These are phyloP conservation scores for Bradypodion ventrale DNA, from an alignment of 2,797 vertebrate genomes.

Conservation along the genomic window DNA sequence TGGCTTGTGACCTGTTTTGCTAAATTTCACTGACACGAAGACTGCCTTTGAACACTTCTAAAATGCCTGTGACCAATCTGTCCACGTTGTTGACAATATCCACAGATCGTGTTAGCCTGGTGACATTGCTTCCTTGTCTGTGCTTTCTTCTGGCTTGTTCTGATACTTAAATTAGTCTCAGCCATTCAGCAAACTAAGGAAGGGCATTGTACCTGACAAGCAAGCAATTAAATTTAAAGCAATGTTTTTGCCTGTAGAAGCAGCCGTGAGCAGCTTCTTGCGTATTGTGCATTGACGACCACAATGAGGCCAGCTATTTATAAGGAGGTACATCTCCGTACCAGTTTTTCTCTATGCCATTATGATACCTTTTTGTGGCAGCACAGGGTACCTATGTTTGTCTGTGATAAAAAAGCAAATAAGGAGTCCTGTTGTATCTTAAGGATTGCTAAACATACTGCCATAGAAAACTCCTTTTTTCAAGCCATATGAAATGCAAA, in stretches of 20 bases:
- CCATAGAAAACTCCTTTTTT: background rate
- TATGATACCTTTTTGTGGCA: background rate
- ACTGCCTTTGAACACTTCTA: background rate
- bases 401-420: background rate
- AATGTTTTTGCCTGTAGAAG: background rate
- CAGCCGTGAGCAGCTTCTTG: background rate
- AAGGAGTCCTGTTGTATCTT: background rate
- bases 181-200: background rate
- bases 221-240: background rate
- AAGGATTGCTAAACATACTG: background rate
- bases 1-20: background rate
- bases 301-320: background rate
- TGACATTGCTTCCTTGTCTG: background rate
- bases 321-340: background rate
- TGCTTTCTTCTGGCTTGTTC: background rate
- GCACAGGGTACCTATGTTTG: background rate
- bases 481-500: background rate
- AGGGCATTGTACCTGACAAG: background rate
- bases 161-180: background rate
- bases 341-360: background rate
- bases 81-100: background rate
- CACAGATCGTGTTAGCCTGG: background rate
- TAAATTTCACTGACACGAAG: background rate
- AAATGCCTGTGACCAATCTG: background rate
- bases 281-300: background rate